These are phyloP conservation scores for Scaptomyza caliginosa DNA, from an alignment of 2,888 invertebrate species.

Conservation along the genomic window DNA sequence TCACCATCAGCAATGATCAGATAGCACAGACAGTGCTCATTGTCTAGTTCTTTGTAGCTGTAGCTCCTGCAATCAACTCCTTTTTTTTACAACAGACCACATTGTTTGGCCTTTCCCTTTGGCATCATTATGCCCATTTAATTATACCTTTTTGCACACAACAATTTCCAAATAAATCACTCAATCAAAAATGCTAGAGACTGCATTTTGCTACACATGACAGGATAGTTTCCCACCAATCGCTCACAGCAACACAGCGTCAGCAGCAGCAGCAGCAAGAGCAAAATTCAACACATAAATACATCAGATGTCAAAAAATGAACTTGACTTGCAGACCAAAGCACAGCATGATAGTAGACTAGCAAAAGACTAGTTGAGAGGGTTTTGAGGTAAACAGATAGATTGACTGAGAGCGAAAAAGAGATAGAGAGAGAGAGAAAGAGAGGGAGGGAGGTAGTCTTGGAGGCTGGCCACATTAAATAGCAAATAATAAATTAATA, in stretches of 20 bases:
- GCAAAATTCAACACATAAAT: conserved; percentile 66
- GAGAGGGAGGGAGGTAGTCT: conserved; percentile 20
- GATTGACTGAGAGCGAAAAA: too few species aligned
- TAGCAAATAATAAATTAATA: conserved; percentile 79
- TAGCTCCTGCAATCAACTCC: conserved; percentile 25
- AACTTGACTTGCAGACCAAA: conserved; percentile 63
- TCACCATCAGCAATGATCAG: conserved; percentile 4
- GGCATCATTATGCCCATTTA: conserved; percentile 75
- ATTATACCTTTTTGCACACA: conserved; percentile 75
- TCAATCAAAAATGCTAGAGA: conserved; percentile 74
- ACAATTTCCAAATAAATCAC: conserved; percentile 78
- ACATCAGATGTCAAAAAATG: conserved; percentile 79
- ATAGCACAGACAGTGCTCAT: background rate
- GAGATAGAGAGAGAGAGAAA: background rate
- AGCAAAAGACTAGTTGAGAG: background rate
- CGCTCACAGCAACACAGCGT: conserved; percentile 64
- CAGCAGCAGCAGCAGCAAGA: conserved; percentile 3
- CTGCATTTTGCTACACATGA: conserved; percentile 62
- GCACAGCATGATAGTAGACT: conserved; percentile 39
- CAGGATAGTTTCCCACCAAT: conserved; percentile 79
- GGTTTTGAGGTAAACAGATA: background rate
- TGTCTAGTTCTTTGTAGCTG: background rate
- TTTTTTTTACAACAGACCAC: conserved; percentile 32
- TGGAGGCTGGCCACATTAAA: conserved; percentile 74
- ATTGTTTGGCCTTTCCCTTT: conserved; percentile 68